Base-by-base conservation (phyloP, 2,113 vertebrate genomes). In the Synodontis membranacea region DNA sequence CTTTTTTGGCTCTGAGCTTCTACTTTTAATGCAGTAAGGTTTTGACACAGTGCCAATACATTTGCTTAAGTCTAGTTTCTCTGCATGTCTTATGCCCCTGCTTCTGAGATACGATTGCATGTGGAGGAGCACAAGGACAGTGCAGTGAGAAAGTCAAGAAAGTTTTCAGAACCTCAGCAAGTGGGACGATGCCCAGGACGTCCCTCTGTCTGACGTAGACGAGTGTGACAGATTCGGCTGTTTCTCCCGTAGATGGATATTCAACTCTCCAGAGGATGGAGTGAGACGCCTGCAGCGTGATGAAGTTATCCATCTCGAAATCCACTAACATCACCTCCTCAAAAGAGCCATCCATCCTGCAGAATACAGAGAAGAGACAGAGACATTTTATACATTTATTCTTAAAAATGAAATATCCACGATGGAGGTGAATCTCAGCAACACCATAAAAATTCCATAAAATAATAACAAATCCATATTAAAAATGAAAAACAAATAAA, bases 301-400 rank as follows among this genome's bases (percentile, higher is more conserved):
- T 84, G 82, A 72, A 72, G 82, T 84, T 84, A 52, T 84, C 66
- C 64, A 84, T 72, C 64, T 84, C 82, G 19, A 84, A 84, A 23
- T 84, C 66, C 48, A 84, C 48, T 66, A 84, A 2, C 82, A 84
- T 84, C 82, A 74, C 66, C 34, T 84, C 82, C 66, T 84, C 82
- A n/a, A 84, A 84, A 19, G 48, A 52, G 34, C 48, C 34, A 37
- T 72, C 82, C 66, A n/a, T 54, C 52, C 87, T 85, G 82, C 48
- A 72, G 64, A 23, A 66, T 25, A 78, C 79, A 84, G 31, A 60
- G 42, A 42, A 64, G 52, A 74, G 44, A 78, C 68, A 72, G 34
- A 64, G 48, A 84, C 56, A 48, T 50, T 25, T 72, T 10, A 72
- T 0, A 72, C 9, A 21, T 42, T 42, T 62, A n/a, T 62, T 66